Evolutionary conservation across 2,888 invertebrate genomes (phyloP).

Genomic region (Macropis europaea): DNA sequence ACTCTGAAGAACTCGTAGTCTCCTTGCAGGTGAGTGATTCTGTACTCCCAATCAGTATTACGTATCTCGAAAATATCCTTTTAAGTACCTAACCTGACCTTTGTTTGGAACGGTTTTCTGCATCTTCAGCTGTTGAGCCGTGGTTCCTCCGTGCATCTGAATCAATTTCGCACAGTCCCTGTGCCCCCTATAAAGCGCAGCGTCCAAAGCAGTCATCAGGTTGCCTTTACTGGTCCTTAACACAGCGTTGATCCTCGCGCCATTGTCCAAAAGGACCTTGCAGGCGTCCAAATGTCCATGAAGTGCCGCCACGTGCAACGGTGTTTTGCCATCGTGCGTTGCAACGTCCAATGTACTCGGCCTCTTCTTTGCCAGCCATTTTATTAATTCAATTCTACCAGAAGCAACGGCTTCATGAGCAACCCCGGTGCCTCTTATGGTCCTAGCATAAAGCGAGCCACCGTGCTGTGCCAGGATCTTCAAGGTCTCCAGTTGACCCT

Average conservation of each 20-base stretch:
- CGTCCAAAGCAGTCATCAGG: conserved; percentile 94
- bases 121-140: conserved; percentile 81
- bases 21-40: too few species aligned
- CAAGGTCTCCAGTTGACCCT: conserved; percentile 95
- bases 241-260: conserved; percentile 92
- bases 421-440: conserved; percentile 96
- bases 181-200: conserved; percentile 92
- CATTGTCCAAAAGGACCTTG: conserved; percentile 90
- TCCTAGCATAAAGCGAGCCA: conserved; percentile 95
- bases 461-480: conserved; percentile 87
- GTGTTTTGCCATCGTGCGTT: conserved; percentile 95
- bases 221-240: conserved; percentile 91
- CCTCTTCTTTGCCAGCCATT: conserved; percentile 92
- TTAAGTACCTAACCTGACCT: conserved; percentile 62
- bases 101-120: conserved; percentile 67
- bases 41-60: background rate
- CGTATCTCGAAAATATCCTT: background rate
- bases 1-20: too few species aligned
- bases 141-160: conserved; percentile 93
- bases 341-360: conserved; percentile 92
- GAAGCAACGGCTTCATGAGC: conserved; percentile 97
- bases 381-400: conserved; percentile 92
- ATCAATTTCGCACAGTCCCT: conserved; percentile 95
- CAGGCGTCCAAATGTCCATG: conserved; percentile 97
- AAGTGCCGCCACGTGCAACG: conserved; percentile 95